Evolutionary conservation across 2,888 invertebrate genomes (phyloP).

Genomic region (Gari tellinella): DNA sequence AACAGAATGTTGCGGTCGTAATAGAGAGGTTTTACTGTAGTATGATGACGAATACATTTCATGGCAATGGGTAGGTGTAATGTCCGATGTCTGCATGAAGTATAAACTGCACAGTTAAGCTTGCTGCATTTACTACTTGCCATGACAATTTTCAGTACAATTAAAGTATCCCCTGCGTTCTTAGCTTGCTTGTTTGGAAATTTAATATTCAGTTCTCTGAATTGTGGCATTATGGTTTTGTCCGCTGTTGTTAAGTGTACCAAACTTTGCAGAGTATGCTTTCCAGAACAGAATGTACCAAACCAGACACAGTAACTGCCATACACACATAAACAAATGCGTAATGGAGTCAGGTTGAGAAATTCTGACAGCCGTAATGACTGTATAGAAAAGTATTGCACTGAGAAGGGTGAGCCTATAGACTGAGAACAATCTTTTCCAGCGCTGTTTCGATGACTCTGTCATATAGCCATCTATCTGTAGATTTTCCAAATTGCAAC

Average conservation of each 20-base stretch:
- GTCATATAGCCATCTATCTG: background rate
- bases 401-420: background rate
- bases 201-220: slow-evolving; percentile 13
- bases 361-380: slow-evolving; percentile 2
- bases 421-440: background rate
- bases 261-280: slow-evolving; percentile 13
- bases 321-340: too few species aligned
- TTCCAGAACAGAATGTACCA: slow-evolving; percentile 15
- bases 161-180: background rate
- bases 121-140: slow-evolving; percentile 3
- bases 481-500: slow-evolving; percentile 28
- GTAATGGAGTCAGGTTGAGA: too few species aligned
- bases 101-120: slow-evolving; percentile 1
- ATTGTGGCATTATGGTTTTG: slow-evolving; percentile 10
- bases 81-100: background rate
- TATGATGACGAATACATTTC: too few species aligned
- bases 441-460: background rate
- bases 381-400: background rate
- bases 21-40: too few species aligned
- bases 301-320: background rate
- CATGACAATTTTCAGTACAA: background rate
- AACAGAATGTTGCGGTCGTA: too few species aligned
- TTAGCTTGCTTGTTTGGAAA: slow-evolving; percentile 6
- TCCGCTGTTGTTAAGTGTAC: slow-evolving; percentile 19
- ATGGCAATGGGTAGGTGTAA: too few species aligned